A percentile compares a stretch with the other conserved stretches of the same genome.
These are phyloP conservation scores for Lepidiolamprologus cunningtoni DNA, from an alignment of 2,113 vertebrate genomes.

Conservation along the genomic window DNA sequence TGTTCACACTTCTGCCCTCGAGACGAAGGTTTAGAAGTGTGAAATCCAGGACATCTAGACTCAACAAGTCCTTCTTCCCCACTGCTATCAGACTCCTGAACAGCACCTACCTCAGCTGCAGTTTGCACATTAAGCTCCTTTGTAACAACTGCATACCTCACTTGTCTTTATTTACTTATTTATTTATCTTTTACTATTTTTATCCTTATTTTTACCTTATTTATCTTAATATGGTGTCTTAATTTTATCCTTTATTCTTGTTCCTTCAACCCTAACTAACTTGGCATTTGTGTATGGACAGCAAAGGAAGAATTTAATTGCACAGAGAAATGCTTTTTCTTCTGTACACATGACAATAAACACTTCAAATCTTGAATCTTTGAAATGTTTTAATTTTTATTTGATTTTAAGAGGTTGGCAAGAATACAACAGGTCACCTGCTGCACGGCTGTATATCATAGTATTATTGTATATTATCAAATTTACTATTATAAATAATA, in stretches of 20 bases:
- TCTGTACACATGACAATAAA: background rate
- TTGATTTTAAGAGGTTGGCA: background rate
- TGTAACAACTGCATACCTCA: background rate
- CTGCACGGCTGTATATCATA: background rate
- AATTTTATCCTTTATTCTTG: background rate
- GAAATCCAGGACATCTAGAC: background rate
- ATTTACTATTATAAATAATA: background rate
- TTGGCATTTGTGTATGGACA: background rate
- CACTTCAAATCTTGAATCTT: fast-evolving
- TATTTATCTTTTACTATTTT: background rate
- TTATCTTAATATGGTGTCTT: fast-evolving
- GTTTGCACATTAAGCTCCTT: background rate
- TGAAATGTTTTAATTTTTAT: background rate
- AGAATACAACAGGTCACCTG: background rate
- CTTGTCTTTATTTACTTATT: background rate
- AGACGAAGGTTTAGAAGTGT: background rate
- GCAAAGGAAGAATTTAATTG: too few relatives aligned
- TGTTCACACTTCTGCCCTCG: background rate
- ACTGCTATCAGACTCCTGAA: background rate
- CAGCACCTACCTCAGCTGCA: background rate
- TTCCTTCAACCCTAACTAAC: background rate
- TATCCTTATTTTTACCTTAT: background rate
- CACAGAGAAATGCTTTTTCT: too few relatives aligned
- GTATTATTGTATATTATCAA: background rate
- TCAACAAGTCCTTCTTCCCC: fast-evolving